A percentile compares a stretch with the other conserved stretches of the same genome.
Conservation (phyloP, 1,140 invertebrate species). For the Paralvinella palmiformis region DNA sequence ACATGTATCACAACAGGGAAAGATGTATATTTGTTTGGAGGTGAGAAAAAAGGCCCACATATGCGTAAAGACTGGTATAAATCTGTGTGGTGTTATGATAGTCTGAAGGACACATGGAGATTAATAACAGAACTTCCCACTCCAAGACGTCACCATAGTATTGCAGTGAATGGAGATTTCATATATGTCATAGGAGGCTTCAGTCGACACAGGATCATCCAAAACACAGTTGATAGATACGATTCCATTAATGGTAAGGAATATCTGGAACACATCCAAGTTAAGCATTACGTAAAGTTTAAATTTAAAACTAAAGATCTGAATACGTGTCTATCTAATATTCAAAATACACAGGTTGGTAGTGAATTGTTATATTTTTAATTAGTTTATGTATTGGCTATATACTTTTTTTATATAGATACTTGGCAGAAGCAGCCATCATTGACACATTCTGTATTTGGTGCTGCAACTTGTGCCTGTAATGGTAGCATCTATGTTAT, state of each 20-base stretch:
- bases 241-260: conserved; percentile 19
- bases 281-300: too few relatives aligned
- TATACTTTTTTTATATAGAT: too few relatives aligned
- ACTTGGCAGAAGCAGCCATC: too few relatives aligned
- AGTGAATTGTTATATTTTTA: too few relatives aligned
- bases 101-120: conserved; percentile 27
- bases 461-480: too few relatives aligned
- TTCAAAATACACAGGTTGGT: too few relatives aligned
- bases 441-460: too few relatives aligned
- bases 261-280: background rate
- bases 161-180: conserved; percentile 25
- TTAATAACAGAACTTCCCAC: conserved; percentile 30
- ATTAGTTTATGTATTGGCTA: too few relatives aligned
- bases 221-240: conserved; percentile 28
- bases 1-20: conserved; percentile 25
- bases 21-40: conserved; percentile 34
- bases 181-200: conserved; percentile 39
- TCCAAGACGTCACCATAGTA: conserved; percentile 32
- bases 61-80: conserved; percentile 35
- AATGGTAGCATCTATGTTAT: too few relatives aligned
- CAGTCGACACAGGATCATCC: conserved; percentile 32
- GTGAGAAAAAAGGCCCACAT: conserved; percentile 35
- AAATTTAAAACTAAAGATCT: too few relatives aligned
- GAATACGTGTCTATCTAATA: too few relatives aligned
- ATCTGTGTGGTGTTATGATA: conserved; percentile 35